These are phyloP conservation scores for Physocephala rufipes DNA, from an alignment of 2,888 invertebrate species.

Conservation along the genomic window DNA sequence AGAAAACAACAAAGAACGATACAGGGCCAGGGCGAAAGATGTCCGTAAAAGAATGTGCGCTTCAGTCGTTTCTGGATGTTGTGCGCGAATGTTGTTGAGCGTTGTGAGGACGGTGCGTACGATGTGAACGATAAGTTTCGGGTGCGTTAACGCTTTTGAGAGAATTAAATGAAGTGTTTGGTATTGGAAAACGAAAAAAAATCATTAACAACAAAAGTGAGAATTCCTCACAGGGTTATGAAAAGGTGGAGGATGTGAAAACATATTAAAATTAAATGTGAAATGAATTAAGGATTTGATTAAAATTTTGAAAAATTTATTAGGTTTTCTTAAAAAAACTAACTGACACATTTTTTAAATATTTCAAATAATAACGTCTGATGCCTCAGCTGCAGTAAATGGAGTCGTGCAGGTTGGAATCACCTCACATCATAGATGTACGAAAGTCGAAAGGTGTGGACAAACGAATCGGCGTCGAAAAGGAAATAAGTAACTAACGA, in stretches of 20 bases:
- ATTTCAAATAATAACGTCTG: background rate
- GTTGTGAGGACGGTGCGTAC: background rate
- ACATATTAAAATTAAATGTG: slow-evolving; percentile 36
- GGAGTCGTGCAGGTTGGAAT: background rate
- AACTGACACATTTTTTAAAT: background rate
- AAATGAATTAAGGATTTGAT: background rate
- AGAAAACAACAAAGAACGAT: background rate
- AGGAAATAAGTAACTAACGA: slow-evolving; percentile 12
- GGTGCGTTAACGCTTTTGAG: background rate
- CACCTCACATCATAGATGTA: background rate
- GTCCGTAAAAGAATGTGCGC: slow-evolving; percentile 27
- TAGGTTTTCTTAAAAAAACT: too few species aligned
- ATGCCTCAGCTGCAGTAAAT: background rate
- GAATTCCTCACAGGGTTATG: too few species aligned
- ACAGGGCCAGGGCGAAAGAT: slow-evolving; percentile 10
- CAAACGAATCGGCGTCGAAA: slow-evolving; percentile 21
- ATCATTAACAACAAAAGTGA: background rate
- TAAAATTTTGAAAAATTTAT: too few species aligned
- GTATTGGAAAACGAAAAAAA: background rate
- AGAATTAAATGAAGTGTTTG: slow-evolving; percentile 8
- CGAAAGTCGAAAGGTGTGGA: slow-evolving; percentile 21
- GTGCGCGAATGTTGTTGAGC: slow-evolving; percentile 41
- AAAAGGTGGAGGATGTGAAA: slow-evolving; percentile 14
- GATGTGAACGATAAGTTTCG: background rate
- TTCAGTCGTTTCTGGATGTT: slow-evolving; percentile 45